Base-by-base conservation (phyloP, 2,113 vertebrate species). In the Rhinichthys klamathensis region DNA sequence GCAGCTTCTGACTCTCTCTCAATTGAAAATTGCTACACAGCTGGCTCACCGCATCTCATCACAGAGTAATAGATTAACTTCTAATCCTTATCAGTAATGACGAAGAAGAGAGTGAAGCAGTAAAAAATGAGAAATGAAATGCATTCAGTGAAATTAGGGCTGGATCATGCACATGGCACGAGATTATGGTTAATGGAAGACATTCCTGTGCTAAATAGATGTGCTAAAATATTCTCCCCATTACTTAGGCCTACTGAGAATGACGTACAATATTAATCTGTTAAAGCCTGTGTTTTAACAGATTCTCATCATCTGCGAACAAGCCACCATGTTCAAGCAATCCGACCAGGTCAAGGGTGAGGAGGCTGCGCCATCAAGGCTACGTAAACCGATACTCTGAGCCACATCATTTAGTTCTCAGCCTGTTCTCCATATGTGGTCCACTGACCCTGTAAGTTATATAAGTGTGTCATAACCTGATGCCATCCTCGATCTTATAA, bases 371-470 rank as follows among this genome's bases (percentile, higher is more conserved):
- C 78, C 4, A 8, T 41, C 8, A 11, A 16, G 4, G 21, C 44
- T 91, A 93, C 46, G 75, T 91, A 90, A 92, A 91, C 87, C 83
- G 85, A 51, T 86, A 85, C 58, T 3, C n/a, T 23, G 73, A n/a
- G 60, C 83, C 84, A 88, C 90, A 79, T 87, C 74, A 88, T 89
- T 75, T n/a, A 72, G 44, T 11, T 88, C 21, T 54, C 74, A 54
- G 46, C 46, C 27, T 32, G 46, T 18, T 32, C 76, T 30, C 63
- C 16, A 82, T 86, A 88, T 82, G 90, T 90, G 91, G 69, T 92
- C 90, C 89, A 91, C 90, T 92, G 85, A 93, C 91, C 90, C 82
- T 87, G 41, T 84, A 78, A 44, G 65, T 94, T 94, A 88, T 87
- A 83, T 93, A 93, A 93, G 49, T 32, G 78, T 81, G 83, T 63